These are phyloP conservation scores for Agrochola litura DNA, from an alignment of 2,888 invertebrate species.

Conservation along the genomic window DNA sequence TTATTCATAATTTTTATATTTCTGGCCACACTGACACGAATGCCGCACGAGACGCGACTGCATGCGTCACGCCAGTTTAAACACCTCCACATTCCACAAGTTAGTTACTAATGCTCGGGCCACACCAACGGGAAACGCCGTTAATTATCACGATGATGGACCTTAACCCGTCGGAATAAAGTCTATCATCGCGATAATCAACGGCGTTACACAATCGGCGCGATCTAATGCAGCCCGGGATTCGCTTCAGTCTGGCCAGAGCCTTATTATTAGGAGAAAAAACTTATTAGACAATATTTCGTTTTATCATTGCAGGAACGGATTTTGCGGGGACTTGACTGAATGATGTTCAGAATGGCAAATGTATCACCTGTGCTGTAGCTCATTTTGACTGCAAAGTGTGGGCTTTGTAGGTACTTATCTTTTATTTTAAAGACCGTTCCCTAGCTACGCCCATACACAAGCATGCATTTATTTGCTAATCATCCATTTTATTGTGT, in stretches of 20 bases:
- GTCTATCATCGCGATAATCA: no score
- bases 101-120: neutral
- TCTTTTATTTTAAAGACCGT: neutral
- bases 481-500: neutral
- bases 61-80: neutral
- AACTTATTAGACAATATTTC: neutral
- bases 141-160: no score
- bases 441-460: neutral
- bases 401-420: neutral
- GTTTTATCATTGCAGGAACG: neutral
- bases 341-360: neutral
- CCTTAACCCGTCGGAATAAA: no score
- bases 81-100: neutral
- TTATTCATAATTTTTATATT: slow-evolving; percentile 6
- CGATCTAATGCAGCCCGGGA: neutral
- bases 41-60: neutral
- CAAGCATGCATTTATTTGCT: neutral
- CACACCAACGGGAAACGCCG: no score
- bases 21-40: neutral
- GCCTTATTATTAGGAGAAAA: neutral
- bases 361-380: neutral
- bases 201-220: neutral
- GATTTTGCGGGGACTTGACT: neutral
- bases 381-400: neutral
- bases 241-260: neutral